phyloP scores from a whole-genome alignment of 2,113 vertebrate genomes.

The Panthera leo region DNA sequence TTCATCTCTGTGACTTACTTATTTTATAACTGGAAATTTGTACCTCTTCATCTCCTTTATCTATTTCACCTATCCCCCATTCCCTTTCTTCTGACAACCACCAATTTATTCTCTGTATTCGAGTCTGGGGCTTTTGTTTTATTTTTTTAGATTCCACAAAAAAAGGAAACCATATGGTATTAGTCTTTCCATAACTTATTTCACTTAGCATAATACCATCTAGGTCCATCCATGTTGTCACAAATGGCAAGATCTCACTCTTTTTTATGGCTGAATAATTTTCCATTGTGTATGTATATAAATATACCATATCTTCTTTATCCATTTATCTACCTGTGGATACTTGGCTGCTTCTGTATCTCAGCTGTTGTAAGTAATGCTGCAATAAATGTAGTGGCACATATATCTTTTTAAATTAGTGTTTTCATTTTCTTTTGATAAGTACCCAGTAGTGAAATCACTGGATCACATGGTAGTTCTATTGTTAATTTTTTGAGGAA shows the following conservation, averaged over 20 bases:
- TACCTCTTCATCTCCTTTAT: background rate
- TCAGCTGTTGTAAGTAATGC: background rate
- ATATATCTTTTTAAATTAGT: background rate
- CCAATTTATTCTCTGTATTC: background rate
- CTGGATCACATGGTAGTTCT: background rate
- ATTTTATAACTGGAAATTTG: background rate
- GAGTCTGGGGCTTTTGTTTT: background rate
- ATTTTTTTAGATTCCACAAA: background rate
- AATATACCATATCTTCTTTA: background rate
- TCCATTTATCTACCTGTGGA: background rate
- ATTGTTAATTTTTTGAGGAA: background rate
- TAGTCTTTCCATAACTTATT: background rate
- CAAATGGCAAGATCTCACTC: background rate
- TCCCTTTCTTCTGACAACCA: background rate
- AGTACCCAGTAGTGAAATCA: background rate
- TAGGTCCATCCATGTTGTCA: background rate
- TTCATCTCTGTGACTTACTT: background rate
- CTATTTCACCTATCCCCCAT: background rate
- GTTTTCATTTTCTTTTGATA: background rate
- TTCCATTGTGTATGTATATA: background rate
- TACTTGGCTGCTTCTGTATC: background rate
- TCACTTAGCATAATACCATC: background rate
- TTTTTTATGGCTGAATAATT: background rate
- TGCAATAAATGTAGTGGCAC: background rate
- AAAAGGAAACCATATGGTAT: background rate